Conservation (phyloP, 2,113 vertebrate genomes). For the Epinephelus cyanopodus region DNA sequence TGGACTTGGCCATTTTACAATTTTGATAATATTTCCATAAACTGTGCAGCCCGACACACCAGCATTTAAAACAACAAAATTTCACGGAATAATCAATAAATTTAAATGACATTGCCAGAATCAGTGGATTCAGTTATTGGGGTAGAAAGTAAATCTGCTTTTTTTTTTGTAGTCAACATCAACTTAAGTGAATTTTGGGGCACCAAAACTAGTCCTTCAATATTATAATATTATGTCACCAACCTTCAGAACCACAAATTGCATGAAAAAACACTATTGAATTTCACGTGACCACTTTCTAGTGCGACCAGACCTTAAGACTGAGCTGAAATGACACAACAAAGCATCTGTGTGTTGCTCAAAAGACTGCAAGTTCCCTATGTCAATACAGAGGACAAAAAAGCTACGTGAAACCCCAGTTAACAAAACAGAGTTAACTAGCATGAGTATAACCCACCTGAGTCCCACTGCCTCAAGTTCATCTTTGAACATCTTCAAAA, state of each 20-base stretch:
- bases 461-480: slow-evolving; percentile 13
- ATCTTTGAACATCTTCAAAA: slow-evolving; percentile 67
- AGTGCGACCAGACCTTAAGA: not conserved
- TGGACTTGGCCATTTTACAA: too few species aligned
- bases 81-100: too few species aligned
- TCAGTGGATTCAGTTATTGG: too few species aligned
- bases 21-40: too few species aligned
- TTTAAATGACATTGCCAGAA: too few species aligned
- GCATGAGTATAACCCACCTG: not conserved
- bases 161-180: not conserved
- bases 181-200: not conserved
- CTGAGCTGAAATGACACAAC: not conserved
- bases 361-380: not conserved
- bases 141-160: not conserved
- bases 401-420: not conserved
- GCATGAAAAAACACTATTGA: not conserved
- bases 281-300: not conserved
- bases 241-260: not conserved
- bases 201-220: not conserved
- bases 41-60: too few species aligned
- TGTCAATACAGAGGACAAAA: not conserved
- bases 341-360: not conserved
- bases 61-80: too few species aligned
- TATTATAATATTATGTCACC: too few species aligned
- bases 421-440: slow-evolving; percentile 2